Conservation (phyloP, 2,797 vertebrate species). For the Acanthiza pusilla region DNA sequence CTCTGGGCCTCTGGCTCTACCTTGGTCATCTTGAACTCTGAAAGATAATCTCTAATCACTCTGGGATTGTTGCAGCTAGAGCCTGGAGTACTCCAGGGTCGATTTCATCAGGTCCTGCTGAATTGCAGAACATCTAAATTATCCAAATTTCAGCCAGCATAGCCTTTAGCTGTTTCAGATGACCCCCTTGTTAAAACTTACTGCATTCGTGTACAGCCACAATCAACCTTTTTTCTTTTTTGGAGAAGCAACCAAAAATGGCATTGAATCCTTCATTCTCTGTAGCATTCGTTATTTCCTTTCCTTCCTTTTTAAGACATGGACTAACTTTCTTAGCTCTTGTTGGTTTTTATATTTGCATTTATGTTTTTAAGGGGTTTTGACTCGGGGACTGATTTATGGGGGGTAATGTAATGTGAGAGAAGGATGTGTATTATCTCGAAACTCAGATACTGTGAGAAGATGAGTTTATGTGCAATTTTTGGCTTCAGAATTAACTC, state of each 20-base stretch:
- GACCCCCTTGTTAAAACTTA: constrained; percentile 43
- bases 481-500: constrained; percentile 3
- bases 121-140: constrained; percentile 50
- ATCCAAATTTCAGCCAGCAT: constrained; percentile 12
- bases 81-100: constrained; percentile 20
- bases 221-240: not conserved
- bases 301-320: constrained; percentile 11
- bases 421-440: constrained; percentile 9
- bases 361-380: constrained; percentile 12
- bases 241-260: constrained; percentile 40
- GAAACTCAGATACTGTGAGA: not conserved
- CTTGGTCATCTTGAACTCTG: constrained; percentile 51
- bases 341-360: not conserved
- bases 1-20: constrained; percentile 49
- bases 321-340: not conserved
- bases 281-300: constrained; percentile 30
- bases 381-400: constrained; percentile 27
- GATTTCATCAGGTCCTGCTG: constrained; percentile 51
- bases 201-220: not conserved
- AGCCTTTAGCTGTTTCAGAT: constrained; percentile 29
- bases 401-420: not conserved
- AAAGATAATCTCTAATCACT: constrained; percentile 50
- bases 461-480: not conserved
- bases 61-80: constrained; percentile 32
- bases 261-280: not conserved